These are phyloP conservation scores for Gymnosoma rotundatum DNA, from an alignment of 2,888 invertebrate genomes.

Conservation along the genomic window DNA sequence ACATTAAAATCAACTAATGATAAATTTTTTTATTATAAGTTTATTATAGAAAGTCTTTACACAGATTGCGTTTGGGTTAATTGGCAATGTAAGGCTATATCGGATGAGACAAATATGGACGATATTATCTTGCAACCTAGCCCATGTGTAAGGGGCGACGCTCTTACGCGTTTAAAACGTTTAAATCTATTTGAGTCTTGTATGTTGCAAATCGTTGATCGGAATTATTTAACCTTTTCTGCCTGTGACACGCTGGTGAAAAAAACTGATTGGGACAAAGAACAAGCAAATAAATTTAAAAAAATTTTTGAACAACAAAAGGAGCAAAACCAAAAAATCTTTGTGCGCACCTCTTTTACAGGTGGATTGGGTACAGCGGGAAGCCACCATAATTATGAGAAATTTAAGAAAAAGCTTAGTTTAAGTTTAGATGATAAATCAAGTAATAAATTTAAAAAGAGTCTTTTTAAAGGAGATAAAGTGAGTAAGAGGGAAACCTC, in stretches of 20 bases:
- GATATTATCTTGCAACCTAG: constrained; percentile 85
- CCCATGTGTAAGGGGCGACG: constrained; percentile 87
- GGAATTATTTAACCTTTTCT: constrained; percentile 91
- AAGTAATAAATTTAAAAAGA: constrained; percentile 68
- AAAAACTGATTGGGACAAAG: constrained; percentile 90
- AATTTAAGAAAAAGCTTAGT: constrained; percentile 71
- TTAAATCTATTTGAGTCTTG: constrained; percentile 94
- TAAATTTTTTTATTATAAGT: constrained; percentile 80
- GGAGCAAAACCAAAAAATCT: constrained; percentile 70
- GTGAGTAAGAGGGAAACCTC: constrained; percentile 65
- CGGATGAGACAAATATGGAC: constrained; percentile 83
- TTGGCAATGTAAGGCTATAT: constrained; percentile 92
- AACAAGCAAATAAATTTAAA: constrained; percentile 82
- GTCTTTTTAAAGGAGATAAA: constrained; percentile 66
- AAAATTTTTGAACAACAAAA: constrained; percentile 74
- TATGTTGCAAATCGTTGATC: constrained; percentile 94
- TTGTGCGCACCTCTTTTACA: constrained; percentile 42
- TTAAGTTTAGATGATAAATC: constrained; percentile 67
- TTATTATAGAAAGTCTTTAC: constrained; percentile 92
- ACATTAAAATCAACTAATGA: background rate
- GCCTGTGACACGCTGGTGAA: constrained; percentile 89
- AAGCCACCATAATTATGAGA: constrained; percentile 70
- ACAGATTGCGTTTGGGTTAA: constrained; percentile 92
- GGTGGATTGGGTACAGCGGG: constrained; percentile 25
- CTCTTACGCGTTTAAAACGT: constrained; percentile 90